Evolutionary conservation across 35 echinoderm and acorn worm species (phyloP), one percentile per base, ranked within the genome.

Genomic region (Holothuria glaberrima): DNA sequence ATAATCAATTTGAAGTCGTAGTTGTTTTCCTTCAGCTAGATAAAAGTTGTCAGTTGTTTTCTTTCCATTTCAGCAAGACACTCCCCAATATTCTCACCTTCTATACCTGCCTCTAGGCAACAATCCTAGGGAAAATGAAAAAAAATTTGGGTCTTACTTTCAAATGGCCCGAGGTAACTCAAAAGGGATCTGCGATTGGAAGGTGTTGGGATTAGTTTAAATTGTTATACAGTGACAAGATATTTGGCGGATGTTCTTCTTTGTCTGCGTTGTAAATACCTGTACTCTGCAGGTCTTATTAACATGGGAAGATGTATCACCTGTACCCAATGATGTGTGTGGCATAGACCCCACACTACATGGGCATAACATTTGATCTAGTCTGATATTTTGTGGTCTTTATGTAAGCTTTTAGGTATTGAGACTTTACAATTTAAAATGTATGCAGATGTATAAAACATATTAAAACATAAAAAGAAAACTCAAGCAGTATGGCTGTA

Each of bases 11-110:
- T 84, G 80, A 84, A 84, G 80, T 58, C 46, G 74, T 63, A 16
- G 80, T 84, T 84, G 80, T 84, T 84, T 84, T 84, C 80, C 80
- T 84, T 84, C 80, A 84, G 54, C 57, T 21, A 84, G 80, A 84
- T 84, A 84, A 84, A 36, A 84, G 80, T 84, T 84, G 80, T 84
- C 80, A 84, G 26, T 84, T 84, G 80, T 84, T 84, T 84, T 84
- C 80, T 84, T 84, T 84, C 80, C 80, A 84, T 84, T 84, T 84
- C 80, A 63, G 54, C 28, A 61, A 84, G 80, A 58, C 80, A 84
- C 80, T 84, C 80, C 52, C 57, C 52, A 32, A 63, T 61, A 84
- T 59, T 22, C 80, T 84, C 80, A 63, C 59, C 57, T 38, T 84
- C 54, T 61, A 7, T 29, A 84, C 57, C 80, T 84, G 80, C 80